Base-by-base conservation (phyloP, 92 coral and sea anemone species). In the Parazoanthus swiftii region DNA sequence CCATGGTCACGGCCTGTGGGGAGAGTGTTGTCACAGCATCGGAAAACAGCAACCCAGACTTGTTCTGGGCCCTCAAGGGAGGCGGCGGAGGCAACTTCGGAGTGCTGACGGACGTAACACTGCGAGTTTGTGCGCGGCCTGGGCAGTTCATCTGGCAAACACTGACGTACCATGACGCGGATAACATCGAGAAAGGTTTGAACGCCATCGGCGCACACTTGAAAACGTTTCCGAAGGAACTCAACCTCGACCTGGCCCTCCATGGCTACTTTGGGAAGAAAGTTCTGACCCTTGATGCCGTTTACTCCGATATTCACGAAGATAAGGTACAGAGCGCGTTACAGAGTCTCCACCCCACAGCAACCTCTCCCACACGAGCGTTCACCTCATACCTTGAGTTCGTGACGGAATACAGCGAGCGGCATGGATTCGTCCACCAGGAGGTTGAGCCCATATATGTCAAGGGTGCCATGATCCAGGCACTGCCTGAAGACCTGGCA, bases 401-500 rank as follows among this genome's bases (percentile, higher is more conserved):
- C 82, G 71, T 85, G n/a, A 91, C 89, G 10, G 98, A 94, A 85
- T 94, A 94, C 91, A 94, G 98, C 92, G 88, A 81, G 42, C 95
- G 95, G 8, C 98, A 94, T 90, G 98, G 98, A 66, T 94, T 93
- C 79, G 98, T 94, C n/a, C 98, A 94, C 67, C 84, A 82, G 1
- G 98, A 94, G 38, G 95, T 93, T 16, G 98, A 94, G 79, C 98
- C 98, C 23, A 93, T 94, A 23, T 94, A 94, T 68, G 93, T 93
- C 74, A 94, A 94, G 65, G 98, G 98, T 8, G 92, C 82, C 0
- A 94, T 94, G 98, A 91, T 94, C 26, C 76, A 51, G 58, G 58
- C 58, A 51, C 8, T 51, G 58, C 58, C 58, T 51, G 58, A 39
- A 51, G 37, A 76, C 25, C 78, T 94, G 92, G 93, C 94, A 56